Conservation (phyloP, 2,888 invertebrate genomes). For the Pterobdella sp. region DNA sequence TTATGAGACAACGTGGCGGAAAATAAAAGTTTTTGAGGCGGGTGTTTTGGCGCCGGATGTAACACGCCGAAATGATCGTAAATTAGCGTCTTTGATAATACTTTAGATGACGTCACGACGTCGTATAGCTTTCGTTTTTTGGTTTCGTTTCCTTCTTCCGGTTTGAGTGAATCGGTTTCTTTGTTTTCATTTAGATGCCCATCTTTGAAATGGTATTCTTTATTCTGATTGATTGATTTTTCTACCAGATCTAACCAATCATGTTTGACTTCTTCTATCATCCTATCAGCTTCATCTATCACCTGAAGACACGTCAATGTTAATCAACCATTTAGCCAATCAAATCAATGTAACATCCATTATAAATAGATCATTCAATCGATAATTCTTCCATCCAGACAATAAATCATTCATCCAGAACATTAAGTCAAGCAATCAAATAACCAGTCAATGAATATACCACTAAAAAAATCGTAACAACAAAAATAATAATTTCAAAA, state of each 20-base stretch:
- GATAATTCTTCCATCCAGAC: not conserved
- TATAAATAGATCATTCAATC: not conserved
- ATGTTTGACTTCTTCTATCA: slow-evolving; percentile 81
- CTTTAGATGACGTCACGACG: not conserved
- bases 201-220: not conserved
- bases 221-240: slow-evolving; percentile 43
- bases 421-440: not conserved
- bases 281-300: slow-evolving; percentile 93
- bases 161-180: not conserved
- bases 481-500: not conserved
- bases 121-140: not conserved
- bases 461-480: not conserved
- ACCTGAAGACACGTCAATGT: slow-evolving; percentile 51
- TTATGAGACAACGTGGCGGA: slow-evolving; percentile 95
- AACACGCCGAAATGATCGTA: not conserved
- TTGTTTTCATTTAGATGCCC: not conserved
- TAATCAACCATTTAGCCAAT: not conserved
- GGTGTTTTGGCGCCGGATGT: slow-evolving; percentile 21
- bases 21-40: slow-evolving; percentile 76
- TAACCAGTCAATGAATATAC: not conserved
- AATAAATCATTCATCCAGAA: not conserved
- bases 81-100: not conserved
- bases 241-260: slow-evolving; percentile 81
- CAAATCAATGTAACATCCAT: too few species aligned
- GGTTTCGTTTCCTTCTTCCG: not conserved